Evolutionary conservation across 2,113 vertebrate species (phyloP).

Genomic region (Scomber japonicus): DNA sequence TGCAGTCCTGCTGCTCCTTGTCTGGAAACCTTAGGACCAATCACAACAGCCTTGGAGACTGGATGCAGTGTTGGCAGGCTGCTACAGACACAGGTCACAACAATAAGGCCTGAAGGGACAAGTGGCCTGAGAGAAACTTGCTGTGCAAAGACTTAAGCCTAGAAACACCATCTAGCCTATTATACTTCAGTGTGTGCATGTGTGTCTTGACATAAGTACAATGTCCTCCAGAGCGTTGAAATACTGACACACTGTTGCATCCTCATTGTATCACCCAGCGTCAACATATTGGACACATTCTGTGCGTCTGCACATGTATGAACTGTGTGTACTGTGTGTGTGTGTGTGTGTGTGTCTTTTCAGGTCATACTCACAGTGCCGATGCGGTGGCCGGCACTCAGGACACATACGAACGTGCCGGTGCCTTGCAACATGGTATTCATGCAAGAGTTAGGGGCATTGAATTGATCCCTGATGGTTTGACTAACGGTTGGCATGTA

Average conservation of each 20-base stretch:
- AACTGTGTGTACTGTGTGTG: slow-evolving; percentile 19
- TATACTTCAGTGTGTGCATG: slow-evolving; percentile 31
- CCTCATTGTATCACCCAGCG: slow-evolving; percentile 75
- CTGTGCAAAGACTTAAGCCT: slow-evolving; percentile 43
- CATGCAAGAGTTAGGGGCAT: slow-evolving; percentile 77
- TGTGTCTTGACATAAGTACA: slow-evolving; percentile 27
- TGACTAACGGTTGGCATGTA: slow-evolving; percentile 92
- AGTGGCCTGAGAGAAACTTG: slow-evolving; percentile 73
- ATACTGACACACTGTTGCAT: slow-evolving; percentile 73
- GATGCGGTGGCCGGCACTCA: slow-evolving; percentile 89
- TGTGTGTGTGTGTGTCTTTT: slow-evolving; percentile 6
- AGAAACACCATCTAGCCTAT: slow-evolving; percentile 41
- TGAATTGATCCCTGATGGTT: slow-evolving; percentile 90
- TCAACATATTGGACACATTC: slow-evolving; percentile 38
- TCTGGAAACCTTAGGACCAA: slow-evolving; percentile 1
- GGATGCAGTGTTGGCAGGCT: slow-evolving; percentile 17
- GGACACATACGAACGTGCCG: slow-evolving; percentile 85
- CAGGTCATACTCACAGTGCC: slow-evolving; percentile 86
- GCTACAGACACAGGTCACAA: slow-evolving; percentile 25
- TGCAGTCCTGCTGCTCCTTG: background rate
- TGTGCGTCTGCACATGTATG: slow-evolving; percentile 26
- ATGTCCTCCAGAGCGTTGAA: slow-evolving; percentile 39
- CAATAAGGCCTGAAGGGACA: slow-evolving; percentile 73
- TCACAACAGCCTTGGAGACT: background rate
- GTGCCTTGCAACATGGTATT: slow-evolving; percentile 78